Evolutionary conservation across 2,797 vertebrate species (phyloP), one percentile per base, ranked within the genome.

Genomic region (Sebastes itinus): DNA sequence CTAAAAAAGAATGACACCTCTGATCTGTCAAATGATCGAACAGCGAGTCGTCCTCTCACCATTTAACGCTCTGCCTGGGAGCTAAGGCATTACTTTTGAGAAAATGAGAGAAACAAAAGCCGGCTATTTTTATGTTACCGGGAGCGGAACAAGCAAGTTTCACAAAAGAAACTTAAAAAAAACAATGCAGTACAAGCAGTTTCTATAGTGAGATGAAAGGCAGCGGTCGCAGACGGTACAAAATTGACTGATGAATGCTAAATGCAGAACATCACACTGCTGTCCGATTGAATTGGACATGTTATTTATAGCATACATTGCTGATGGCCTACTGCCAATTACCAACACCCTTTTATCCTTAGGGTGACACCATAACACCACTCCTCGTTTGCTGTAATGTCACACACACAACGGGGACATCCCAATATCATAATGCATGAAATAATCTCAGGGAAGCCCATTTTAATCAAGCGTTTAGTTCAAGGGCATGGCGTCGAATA

Each of bases 391-490:
- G 33, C 68, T 55, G 63, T 64, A 54, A 70, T 66, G 46, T 52
- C 27, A 67, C 42, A 49, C 42, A 49, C 52, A 60, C 18, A 61
- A 38, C 5, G 0, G 75, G 63, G 67, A 78, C 80, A 70, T 46
- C 78, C 82, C 72, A 87, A 78, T 82, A 75, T 84, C 81, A 60
- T 77, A 84, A 86, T 65, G 72, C 46, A 38, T 23, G 35, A 77
- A 84, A 78, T 87, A 71, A 86, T 83, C 82, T 85, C 70, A 69
- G 76, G 75, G 66, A 87, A 82, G 73, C 70, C 77, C 70, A 73
- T 82, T 85, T 87, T 72, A 87, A 83, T 89, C 83, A 87, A 69
- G 60, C 16, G 70, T 38, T 82, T 33, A 52, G 77, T 69, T 79
- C 72, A 85, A 84, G 79, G 81, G 65, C 72, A 38, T 59, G 5